phyloP scores from a whole-genome alignment of 1,140 invertebrate genomes.

The Zaprionus camerounensis region DNA sequence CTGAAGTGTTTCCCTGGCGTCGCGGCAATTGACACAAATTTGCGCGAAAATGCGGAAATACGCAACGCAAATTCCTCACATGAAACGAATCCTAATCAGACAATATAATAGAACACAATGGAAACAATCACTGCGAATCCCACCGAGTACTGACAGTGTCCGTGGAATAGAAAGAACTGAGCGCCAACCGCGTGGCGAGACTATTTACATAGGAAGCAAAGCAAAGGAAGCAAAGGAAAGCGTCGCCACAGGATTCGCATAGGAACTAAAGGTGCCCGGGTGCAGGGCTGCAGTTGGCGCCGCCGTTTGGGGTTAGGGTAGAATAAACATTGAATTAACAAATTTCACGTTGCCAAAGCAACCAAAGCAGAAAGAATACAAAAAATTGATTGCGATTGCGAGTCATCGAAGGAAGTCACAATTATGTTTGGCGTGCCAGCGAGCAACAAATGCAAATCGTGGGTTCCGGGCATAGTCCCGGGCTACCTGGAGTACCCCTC shows the following conservation, averaged over 20 bases:
- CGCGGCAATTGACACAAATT: conserved; percentile 77
- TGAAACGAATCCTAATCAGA: conserved; percentile 7
- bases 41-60: conserved; percentile 69
- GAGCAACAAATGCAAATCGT: conserved; percentile 79
- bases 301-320: conserved; percentile 47
- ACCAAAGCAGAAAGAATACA: conserved; percentile 29
- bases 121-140: conserved; percentile 8
- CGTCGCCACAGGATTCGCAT: conserved; percentile 41
- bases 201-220: conserved; percentile 49
- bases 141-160: conserved; percentile 45
- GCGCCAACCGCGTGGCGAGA: conserved; percentile 36
- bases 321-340: conserved; percentile 84
- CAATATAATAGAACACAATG: conserved; percentile 24
- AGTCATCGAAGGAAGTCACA: conserved; percentile 59
- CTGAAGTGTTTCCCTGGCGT: conserved; percentile 16
- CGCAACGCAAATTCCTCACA: conserved; percentile 58
- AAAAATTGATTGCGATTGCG: conserved; percentile 71
- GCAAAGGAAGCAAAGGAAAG: conserved; percentile 21
- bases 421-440: conserved; percentile 74
- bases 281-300: conserved; percentile 47
- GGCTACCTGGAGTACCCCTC: conserved; percentile 6
- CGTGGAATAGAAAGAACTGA: conserved; percentile 64
- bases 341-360: conserved; percentile 79
- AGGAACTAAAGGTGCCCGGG: conserved; percentile 22
- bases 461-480: conserved; percentile 42